Evolutionary conservation across 2,888 invertebrate genomes (phyloP), one percentile per base, ranked within the genome.

Genomic region (Halictus quadricinctus): DNA sequence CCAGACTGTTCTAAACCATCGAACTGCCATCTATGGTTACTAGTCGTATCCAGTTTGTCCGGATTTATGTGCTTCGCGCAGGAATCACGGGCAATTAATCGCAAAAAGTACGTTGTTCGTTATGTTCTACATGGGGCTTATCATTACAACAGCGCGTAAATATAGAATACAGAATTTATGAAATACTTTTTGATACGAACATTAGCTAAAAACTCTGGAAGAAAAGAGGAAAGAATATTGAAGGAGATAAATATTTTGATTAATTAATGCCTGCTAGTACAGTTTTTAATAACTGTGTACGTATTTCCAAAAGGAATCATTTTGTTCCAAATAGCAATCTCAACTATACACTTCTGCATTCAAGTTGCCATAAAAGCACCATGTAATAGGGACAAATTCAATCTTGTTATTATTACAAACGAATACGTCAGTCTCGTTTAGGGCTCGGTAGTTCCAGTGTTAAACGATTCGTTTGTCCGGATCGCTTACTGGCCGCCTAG

Each of bases 21-120:
- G 83, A 83, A 88, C 84, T 86, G 87, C 90, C 91, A 90, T 90
- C 90, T 91, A 88, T 84, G 89, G 88, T 84, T 88, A 81, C 74
- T 60, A 73, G 48, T 72, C 48, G 76, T 72, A 82, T 85, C 77
- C 86, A 79, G 60, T 80, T 72, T 36, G 41, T 36, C 58, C 64
- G 81, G 25, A 83, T 77, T 79, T 81, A 64, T 77, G 69, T 81
- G 74, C 72, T 54, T 70, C 72, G 41, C 70, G 12, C 73, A 86
- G 66, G 72, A 79, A 84, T 84, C 81, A 73, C 72, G 80, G 72
- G 36, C 88, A 85, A 92, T 90, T 90, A 89, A 91, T 91, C 79
- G 84, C 80, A 84, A 50, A 79, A 80, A 41, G 43, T 79, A 60
- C 50, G 48, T 41, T 66, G 76, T 74, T 48, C 69, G n/a, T 54